Evolutionary conservation across 2,113 vertebrate species (phyloP), one percentile per base, ranked within the genome.

Genomic region (Parotia lawesii): DNA sequence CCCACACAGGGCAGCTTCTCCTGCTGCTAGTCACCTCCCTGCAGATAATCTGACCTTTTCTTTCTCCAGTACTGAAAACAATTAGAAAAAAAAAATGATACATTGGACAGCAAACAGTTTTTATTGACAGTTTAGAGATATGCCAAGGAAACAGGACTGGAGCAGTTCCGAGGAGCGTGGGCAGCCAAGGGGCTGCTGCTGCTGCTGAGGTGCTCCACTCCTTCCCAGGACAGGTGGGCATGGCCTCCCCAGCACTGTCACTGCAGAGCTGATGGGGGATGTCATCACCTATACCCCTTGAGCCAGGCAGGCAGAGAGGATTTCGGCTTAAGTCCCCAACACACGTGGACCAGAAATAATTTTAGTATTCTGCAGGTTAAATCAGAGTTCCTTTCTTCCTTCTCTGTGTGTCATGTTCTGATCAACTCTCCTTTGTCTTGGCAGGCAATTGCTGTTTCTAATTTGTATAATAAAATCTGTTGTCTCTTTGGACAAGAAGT

Each of bases 381-480:
- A 90, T 74, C n/a, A 24, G 60, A 74, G 21, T 27, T 80, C 22
- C 37, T 73, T 74, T 91, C 38, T 83, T 73, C 45, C 20, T 60
- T 92, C n/a, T 64, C 66, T 48, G 22, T 3, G 2, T 76, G 31
- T 58, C 8, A 1, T 48, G 48, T 85, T 91, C 67, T 77, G 78
- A 85, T 80, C 67, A 79, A 51, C 0, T 0, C 24, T 74, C 35
- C 64, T 93, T 96, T 96, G 67, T 95, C 51, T 93, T 90, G 35
- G 28, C 70, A 40, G 35, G 50, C 1, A 0, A 85, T 60, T 85
- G 74, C 40, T 95, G 27, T 76, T 94, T 23, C 54, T 93, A 95
- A 95, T 95, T 93, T 94, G 79, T 89, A 23, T 79, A 80, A 76
- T 80, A 88, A 94, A 96, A 91, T 94, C 93, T 83, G 47, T 77